Evolutionary conservation across 2,888 invertebrate genomes (phyloP).

Genomic region (Temnothorax rugatulus): DNA sequence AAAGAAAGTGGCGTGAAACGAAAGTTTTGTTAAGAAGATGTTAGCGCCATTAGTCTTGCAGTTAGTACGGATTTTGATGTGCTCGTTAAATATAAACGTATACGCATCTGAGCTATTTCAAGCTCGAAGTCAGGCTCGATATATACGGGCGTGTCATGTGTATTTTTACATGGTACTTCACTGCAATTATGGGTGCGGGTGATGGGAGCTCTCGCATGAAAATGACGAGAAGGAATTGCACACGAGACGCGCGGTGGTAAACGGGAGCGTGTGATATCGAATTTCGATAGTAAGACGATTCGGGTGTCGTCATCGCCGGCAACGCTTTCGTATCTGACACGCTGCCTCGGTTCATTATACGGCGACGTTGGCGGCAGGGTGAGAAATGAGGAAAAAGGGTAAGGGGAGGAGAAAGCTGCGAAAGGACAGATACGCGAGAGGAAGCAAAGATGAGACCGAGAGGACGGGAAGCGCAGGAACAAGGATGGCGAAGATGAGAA

Average conservation of each 20-base stretch:
- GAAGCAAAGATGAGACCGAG: constrained; percentile 64
- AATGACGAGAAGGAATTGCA: constrained; percentile 41
- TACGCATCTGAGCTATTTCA: neutral
- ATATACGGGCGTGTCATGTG: neutral
- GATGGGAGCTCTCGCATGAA: constrained; percentile 18
- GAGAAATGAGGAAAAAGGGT: constrained; percentile 51
- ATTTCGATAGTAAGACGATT: constrained; percentile 76
- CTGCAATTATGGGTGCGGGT: constrained; percentile 29
- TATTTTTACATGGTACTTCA: constrained; percentile 31
- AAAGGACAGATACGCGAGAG: constrained; percentile 67
- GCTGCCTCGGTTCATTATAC: constrained; percentile 72
- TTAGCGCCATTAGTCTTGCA: neutral
- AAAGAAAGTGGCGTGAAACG: constrained; percentile 5
- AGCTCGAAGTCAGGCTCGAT: neutral
- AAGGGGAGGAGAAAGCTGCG: constrained; percentile 49
- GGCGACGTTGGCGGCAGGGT: constrained; percentile 36
- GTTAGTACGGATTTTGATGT: neutral
- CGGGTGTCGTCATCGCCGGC: constrained; percentile 70
- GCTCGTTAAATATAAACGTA: neutral
- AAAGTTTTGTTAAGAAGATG: constrained; percentile 23
- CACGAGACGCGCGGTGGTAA: constrained; percentile 30
- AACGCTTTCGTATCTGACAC: constrained; percentile 73
- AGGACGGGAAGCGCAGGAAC: constrained; percentile 53
- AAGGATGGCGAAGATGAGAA: constrained; percentile 56
- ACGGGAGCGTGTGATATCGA: constrained; percentile 73